A percentile compares a stretch with the other conserved stretches of the same genome.
phyloP scores from a whole-genome alignment of 2,113 vertebrate species.

The Notarius lentiginosus region DNA sequence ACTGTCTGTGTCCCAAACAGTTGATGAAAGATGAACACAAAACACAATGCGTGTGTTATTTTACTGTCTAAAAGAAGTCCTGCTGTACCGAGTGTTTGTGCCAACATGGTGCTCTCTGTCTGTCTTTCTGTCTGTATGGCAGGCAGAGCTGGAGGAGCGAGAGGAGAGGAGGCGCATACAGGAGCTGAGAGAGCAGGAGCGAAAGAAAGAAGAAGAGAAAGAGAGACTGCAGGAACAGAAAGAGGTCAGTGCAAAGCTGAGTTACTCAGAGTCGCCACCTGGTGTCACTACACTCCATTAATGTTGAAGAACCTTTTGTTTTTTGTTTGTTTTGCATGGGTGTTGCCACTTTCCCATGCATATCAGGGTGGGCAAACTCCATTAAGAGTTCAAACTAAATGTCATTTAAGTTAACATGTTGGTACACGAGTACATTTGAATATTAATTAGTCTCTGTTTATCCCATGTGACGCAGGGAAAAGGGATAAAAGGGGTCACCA shows the following conservation, averaged over 20 bases:
- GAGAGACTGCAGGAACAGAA: slow-evolving; percentile 79
- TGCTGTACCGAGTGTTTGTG: background rate
- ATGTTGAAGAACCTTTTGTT: background rate
- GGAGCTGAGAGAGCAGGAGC: slow-evolving; percentile 85
- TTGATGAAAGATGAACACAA: background rate
- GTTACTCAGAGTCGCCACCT: background rate
- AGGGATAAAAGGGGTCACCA: background rate
- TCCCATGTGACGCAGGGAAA: background rate
- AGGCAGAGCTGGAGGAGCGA: slow-evolving; percentile 91
- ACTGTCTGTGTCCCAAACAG: background rate
- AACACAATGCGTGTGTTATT: background rate
- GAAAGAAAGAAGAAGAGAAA: slow-evolving; percentile 82
- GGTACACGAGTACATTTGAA: background rate
- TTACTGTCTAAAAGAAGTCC: background rate
- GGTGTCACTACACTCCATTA: background rate
- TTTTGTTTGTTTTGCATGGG: background rate
- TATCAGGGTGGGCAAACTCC: background rate
- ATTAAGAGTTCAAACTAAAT: background rate
- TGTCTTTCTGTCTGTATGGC: background rate
- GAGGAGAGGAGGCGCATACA: slow-evolving; percentile 88
- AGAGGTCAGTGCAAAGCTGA: slow-evolving; percentile 58
- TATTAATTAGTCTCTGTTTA: background rate
- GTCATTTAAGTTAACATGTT: background rate
- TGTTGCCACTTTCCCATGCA: background rate
- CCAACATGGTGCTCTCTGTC: background rate